Evolutionary conservation across 2,888 invertebrate genomes (phyloP).

Genomic region (Zygothrica quintamaculata): DNA sequence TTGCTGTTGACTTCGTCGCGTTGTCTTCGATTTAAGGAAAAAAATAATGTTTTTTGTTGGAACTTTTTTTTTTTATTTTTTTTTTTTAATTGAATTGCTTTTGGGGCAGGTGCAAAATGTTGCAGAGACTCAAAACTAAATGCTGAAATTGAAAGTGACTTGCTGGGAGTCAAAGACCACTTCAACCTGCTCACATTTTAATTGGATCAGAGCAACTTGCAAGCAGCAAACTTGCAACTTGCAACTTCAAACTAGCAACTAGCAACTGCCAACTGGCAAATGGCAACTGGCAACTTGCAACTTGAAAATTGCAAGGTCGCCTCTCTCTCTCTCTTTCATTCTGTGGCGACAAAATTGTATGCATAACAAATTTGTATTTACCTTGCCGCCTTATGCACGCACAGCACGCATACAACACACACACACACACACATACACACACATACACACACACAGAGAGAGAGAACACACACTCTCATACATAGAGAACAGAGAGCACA

Average conservation of each 20-base stretch:
- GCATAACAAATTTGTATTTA: constrained; percentile 62
- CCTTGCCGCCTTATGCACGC: constrained; percentile 9
- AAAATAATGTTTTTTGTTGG: constrained; percentile 47
- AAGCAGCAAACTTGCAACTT: too few species aligned
- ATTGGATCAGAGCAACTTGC: constrained; percentile 50
- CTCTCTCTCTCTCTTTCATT: too few species aligned
- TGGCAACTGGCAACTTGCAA: too few species aligned
- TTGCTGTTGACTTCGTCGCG: constrained; percentile 12
- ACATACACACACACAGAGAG: background rate
- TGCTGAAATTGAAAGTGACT: constrained; percentile 20
- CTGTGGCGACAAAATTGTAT: constrained; percentile 64
- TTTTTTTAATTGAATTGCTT: constrained; percentile 7
- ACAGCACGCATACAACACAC: background rate
- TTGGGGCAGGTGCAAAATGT: constrained; percentile 11
- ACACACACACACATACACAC: constrained; percentile 14
- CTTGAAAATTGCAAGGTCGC: constrained; percentile 52
- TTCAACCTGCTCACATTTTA: constrained; percentile 26
- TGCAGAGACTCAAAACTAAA: constrained; percentile 1
- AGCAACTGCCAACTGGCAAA: too few species aligned
- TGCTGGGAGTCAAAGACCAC: background rate
- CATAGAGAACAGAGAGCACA: background rate
- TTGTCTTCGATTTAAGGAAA: constrained; percentile 54
- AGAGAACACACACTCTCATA: constrained; percentile 13
- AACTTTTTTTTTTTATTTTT: too few species aligned
- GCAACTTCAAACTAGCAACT: constrained; percentile 31